phyloP scores from a whole-genome alignment of 2,797 vertebrate species.

The Peromyscus aztecus region DNA sequence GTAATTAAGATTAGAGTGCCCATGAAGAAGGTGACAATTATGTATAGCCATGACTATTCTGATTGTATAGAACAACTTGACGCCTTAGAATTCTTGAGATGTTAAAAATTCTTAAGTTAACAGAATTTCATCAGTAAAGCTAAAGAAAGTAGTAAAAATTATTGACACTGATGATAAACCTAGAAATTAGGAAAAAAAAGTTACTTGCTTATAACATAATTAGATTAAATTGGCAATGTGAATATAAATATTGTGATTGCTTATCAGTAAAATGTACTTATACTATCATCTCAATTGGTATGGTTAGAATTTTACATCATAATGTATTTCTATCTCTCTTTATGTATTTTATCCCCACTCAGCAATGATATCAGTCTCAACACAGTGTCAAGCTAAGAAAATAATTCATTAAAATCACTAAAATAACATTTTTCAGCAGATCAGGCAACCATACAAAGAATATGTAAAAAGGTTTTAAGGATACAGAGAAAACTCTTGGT shows the following conservation, averaged over 20 bases:
- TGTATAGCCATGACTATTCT: not conserved
- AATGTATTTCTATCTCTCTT: not conserved
- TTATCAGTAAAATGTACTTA: not conserved
- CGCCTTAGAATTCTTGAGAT: not conserved
- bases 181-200: not conserved
- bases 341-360: not conserved
- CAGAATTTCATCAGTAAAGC: slow-evolving; percentile 48
- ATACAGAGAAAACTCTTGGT: not conserved
- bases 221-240: slow-evolving; percentile 27
- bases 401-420: not conserved
- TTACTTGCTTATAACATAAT: not conserved
- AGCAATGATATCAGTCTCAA: not conserved
- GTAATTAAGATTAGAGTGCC: slow-evolving; percentile 54
- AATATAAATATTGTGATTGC: not conserved
- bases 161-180: slow-evolving; percentile 9
- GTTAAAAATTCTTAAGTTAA: slow-evolving; percentile 19
- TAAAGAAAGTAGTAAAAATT: slow-evolving; percentile 37
- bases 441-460: not conserved
- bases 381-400: not conserved
- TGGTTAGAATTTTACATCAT: not conserved
- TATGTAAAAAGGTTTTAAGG: not conserved
- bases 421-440: not conserved
- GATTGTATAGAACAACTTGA: slow-evolving; percentile 4
- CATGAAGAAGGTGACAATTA: slow-evolving; percentile 20
- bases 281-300: not conserved